Evolutionary conservation across 2,113 vertebrate species (phyloP).

Genomic region (Dendropsophus ebraccatus): DNA sequence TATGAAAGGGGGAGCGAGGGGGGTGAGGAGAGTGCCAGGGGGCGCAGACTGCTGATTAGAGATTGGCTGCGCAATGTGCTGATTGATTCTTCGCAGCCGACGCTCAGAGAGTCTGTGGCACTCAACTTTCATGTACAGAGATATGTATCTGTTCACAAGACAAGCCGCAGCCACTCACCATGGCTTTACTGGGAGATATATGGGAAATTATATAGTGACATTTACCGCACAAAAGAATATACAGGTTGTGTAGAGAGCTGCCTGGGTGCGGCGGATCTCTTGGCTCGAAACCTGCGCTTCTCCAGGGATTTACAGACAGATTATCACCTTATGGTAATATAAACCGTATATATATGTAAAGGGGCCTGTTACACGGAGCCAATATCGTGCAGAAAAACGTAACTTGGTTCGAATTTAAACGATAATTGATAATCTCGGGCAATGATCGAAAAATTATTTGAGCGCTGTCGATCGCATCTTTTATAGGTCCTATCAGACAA

Average conservation of each 20-base stretch:
- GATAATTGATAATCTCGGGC: too few relatives aligned
- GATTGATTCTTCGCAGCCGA: slow-evolving; percentile 51
- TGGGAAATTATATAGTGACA: neutral
- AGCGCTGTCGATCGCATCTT: too few relatives aligned
- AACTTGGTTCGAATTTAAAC: too few relatives aligned
- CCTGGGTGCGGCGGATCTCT: neutral
- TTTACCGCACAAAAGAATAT: neutral
- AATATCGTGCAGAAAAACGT: too few relatives aligned
- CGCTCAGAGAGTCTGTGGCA: slow-evolving; percentile 36
- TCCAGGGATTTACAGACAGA: neutral
- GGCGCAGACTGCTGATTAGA: slow-evolving; percentile 57
- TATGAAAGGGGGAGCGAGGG: slow-evolving; percentile 23
- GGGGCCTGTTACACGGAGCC: too few relatives aligned
- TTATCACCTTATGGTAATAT: neutral
- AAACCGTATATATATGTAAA: too few relatives aligned
- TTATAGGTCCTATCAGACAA: too few relatives aligned
- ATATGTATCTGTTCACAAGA: slow-evolving; percentile 51
- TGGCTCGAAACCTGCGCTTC: neutral
- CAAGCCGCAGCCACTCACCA: slow-evolving; percentile 17
- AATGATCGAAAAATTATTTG: too few relatives aligned
- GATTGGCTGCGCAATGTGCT: slow-evolving; percentile 50
- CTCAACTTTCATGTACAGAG: slow-evolving; percentile 50
- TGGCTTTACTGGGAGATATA: neutral
- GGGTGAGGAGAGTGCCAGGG: slow-evolving; percentile 35
- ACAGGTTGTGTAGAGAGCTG: neutral